A percentile compares a stretch with the other conserved stretches of the same genome.
phyloP scores from a whole-genome alignment of 2,113 vertebrate genomes.

The Thryonomys swinderianus region DNA sequence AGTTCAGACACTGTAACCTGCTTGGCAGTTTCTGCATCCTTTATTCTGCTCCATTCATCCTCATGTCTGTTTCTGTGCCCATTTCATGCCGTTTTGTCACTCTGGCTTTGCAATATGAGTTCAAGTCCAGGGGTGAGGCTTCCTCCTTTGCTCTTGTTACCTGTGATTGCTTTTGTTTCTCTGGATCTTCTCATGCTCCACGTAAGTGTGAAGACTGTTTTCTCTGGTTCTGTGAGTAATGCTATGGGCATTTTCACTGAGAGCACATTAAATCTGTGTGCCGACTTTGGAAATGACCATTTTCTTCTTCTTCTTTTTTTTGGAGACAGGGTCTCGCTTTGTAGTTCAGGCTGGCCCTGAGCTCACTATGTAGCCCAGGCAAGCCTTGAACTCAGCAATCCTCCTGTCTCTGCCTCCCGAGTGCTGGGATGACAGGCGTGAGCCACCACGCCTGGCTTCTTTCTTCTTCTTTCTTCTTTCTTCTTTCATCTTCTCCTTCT shows the following conservation, averaged over 20 bases:
- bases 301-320: too few relatives aligned
- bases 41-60: neutral
- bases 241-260: neutral
- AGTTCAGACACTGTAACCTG: neutral
- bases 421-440: too few relatives aligned
- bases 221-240: neutral
- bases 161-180: neutral
- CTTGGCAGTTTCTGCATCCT: neutral
- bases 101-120: neutral
- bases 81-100: neutral
- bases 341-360: too few relatives aligned
- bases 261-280: neutral
- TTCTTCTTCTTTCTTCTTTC: too few relatives aligned
- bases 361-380: too few relatives aligned
- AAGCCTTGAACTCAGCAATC: too few relatives aligned
- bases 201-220: neutral
- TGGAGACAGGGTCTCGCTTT: too few relatives aligned
- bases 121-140: neutral
- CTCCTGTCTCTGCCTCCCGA: too few relatives aligned
- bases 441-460: too few relatives aligned
- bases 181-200: neutral
- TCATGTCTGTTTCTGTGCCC: neutral
- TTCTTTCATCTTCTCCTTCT: too few relatives aligned
- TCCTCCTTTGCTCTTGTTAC: neutral
- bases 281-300: neutral